Evolutionary conservation across 2,797 vertebrate genomes (phyloP).

Genomic region (Sphenodon punctatus): DNA sequence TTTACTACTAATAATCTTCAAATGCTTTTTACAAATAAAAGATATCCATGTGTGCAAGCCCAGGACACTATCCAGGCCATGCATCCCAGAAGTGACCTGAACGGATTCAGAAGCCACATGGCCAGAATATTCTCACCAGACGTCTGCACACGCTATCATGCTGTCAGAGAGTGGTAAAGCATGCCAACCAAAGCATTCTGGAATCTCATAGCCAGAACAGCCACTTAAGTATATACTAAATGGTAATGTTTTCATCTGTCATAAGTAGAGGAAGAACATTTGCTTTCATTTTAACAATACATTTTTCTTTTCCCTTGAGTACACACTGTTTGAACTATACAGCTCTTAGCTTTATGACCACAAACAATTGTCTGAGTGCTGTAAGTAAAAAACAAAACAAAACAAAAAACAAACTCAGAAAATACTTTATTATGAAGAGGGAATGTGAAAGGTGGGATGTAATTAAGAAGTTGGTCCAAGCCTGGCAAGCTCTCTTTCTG

Average conservation of each 20-base stretch:
- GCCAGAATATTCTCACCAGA: accelerated
- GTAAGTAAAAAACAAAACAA: neutral
- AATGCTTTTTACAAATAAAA: neutral
- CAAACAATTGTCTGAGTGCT: neutral
- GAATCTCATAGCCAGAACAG: neutral
- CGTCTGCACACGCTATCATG: neutral
- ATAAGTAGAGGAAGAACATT: neutral
- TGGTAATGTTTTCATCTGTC: neutral
- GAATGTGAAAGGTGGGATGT: neutral
- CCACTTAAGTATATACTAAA: accelerated
- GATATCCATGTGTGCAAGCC: neutral
- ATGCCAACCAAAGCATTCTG: neutral
- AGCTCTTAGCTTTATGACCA: accelerated
- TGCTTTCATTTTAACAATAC: neutral
- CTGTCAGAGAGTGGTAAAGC: neutral
- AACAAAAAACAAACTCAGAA: too few species aligned
- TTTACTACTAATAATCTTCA: neutral
- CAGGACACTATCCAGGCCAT: neutral
- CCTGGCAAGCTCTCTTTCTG: neutral
- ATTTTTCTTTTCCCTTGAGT: neutral
- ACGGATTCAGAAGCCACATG: neutral
- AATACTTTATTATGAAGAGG: neutral
- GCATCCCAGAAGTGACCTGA: neutral
- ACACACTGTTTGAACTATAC: neutral
- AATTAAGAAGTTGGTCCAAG: neutral